Conservation (phyloP, 2,797 vertebrate genomes). For the Spondyliosoma cantharus region DNA sequence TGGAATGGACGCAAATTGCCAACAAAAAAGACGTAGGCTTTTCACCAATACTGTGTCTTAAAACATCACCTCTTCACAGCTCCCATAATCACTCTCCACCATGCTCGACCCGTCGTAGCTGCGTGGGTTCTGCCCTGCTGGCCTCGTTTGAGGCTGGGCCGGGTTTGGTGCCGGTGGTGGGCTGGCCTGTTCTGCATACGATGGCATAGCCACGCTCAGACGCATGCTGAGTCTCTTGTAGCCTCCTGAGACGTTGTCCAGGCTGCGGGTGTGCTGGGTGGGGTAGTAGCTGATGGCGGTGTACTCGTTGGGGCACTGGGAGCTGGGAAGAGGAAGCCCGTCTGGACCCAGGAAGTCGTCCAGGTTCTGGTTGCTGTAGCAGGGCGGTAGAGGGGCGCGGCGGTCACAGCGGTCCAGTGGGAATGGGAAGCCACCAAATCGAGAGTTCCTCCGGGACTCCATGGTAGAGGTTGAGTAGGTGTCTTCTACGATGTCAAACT, state of each 20-base stretch:
- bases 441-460: slow-evolving; percentile 84
- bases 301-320: slow-evolving; percentile 94
- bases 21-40: background rate
- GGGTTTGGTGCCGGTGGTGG: slow-evolving; percentile 60
- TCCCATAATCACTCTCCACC: slow-evolving; percentile 96
- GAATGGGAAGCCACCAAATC: slow-evolving; percentile 96
- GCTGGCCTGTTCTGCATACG: slow-evolving; percentile 87
- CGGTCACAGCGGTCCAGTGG: slow-evolving; percentile 92
- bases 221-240: slow-evolving; percentile 93
- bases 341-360: slow-evolving; percentile 91
- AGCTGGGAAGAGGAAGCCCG: slow-evolving; percentile 82
- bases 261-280: slow-evolving; percentile 84
- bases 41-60: slow-evolving; percentile 55
- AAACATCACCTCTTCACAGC: slow-evolving; percentile 99
- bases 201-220: slow-evolving; percentile 93
- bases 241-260: slow-evolving; percentile 83
- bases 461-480: slow-evolving; percentile 78
- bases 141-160: slow-evolving; percentile 69
- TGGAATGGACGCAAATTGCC: background rate
- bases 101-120: slow-evolving; percentile 89
- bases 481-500: slow-evolving; percentile 88
- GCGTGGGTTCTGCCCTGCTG: slow-evolving; percentile 71
- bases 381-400: slow-evolving; percentile 92
- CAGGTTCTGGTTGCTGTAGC: slow-evolving; percentile 96
- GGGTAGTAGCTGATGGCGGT: slow-evolving; percentile 98